Base-by-base conservation (phyloP, 2,113 vertebrate species). In the Alethe diademata region DNA sequence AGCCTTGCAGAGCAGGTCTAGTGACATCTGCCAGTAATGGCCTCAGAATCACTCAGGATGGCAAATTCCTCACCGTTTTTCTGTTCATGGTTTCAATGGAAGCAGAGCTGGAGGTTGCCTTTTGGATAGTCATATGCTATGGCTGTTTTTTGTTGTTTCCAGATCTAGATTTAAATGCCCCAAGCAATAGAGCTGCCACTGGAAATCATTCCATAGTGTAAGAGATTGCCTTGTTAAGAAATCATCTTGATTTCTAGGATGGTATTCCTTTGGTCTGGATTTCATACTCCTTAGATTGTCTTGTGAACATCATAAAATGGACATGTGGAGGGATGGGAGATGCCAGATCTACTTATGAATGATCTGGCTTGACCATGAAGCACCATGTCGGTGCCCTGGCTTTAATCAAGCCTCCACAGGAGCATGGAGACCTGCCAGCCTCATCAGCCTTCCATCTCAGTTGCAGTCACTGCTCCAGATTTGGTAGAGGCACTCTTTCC, bases 21-120 rank as follows among this genome's bases (percentile, higher is more conserved):
- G 19, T 40, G 61, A 11, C 23, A 72, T 31, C 43, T 75, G n/a
- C 24, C 45, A 69, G 25, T 18, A 81, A 60, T 11, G 31, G 45
- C 17, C 24, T 74, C 26, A 65, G 36, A 75, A 60, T 43, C 64
- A 26, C 26, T 56, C 57, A 67, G 40, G 51, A 33, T 51, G 23
- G n/a, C 42, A 87, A 91, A 60, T 35, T 53, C 43, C 78, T 19
- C 17, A 42, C 14, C 22, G 28, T 31, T 89, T 84, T 78, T 36
- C 25, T 1, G 0, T 36, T 70, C 12, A 4, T 53, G n/a, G 5
- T 42, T 87, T 81, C 70, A 64, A 1, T 20, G 5, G 6, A 78
- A 76, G 17, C 38, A 20, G 6, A 86, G 23, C 12, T 65, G 47
- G 31, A 64, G 28, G 19, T 48, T n/a, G 12, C 7, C 14, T 40